These are phyloP conservation scores for Pelusios castaneus DNA, from an alignment of 2,113 vertebrate species.

Conservation along the genomic window DNA sequence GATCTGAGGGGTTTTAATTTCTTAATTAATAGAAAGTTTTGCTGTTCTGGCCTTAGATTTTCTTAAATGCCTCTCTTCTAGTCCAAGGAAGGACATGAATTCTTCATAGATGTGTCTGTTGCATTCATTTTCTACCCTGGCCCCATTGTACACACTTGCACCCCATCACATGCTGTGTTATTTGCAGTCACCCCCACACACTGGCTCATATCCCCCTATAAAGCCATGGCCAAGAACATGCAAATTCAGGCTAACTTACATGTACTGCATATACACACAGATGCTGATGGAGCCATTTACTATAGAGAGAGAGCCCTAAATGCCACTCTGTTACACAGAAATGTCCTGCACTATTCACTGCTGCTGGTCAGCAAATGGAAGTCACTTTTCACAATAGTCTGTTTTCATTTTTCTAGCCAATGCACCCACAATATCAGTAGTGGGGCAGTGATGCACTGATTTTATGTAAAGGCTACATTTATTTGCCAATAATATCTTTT, in stretches of 20 bases:
- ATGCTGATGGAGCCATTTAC: not conserved
- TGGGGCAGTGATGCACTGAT: not conserved
- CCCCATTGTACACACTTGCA: not conserved
- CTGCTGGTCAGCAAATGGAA: not conserved
- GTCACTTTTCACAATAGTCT: not conserved
- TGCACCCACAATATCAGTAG: rapidly evolving
- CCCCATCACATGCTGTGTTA: not conserved
- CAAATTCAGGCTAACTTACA: not conserved
- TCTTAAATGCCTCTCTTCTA: not conserved
- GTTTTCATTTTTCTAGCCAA: not conserved
- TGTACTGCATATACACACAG: not conserved
- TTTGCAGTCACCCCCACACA: not conserved
- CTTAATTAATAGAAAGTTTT: not conserved
- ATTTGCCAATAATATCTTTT: not conserved
- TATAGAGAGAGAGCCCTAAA: not conserved
- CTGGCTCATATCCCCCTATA: rapidly evolving
- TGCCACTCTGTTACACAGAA: not conserved
- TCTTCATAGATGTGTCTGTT: rapidly evolving
- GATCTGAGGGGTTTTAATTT: not conserved
- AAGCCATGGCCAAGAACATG: rapidly evolving
- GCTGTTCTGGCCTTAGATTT: not conserved
- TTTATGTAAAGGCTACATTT: not conserved
- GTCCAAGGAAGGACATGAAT: not conserved
- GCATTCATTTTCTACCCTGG: not conserved
- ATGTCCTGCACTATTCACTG: not conserved